Conservation (phyloP, 2,797 vertebrate genomes). For the Hozukius guyotensis region DNA sequence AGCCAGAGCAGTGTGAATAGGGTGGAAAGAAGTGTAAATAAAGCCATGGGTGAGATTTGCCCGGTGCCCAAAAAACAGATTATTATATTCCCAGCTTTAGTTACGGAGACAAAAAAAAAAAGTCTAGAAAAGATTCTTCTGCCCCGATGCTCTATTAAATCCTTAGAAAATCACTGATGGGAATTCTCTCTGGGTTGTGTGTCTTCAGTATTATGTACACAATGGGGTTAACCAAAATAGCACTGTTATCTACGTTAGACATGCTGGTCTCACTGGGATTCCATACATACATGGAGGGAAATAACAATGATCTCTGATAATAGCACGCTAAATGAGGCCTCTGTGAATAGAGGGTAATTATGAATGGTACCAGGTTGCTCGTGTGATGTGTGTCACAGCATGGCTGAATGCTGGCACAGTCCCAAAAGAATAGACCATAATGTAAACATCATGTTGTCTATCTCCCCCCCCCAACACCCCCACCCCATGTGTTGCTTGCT, state of each 20-base stretch:
- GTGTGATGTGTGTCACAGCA: conserved; percentile 76
- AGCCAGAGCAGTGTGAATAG: not conserved
- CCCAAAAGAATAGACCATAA: conserved; percentile 62
- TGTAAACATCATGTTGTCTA: conserved; percentile 73
- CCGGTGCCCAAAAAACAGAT: not conserved
- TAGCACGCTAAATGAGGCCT: conserved; percentile 74
- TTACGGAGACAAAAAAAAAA: conserved; percentile 28
- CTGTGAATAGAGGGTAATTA: conserved; percentile 78
- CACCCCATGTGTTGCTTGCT: conserved; percentile 25
- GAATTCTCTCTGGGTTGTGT: conserved; percentile 62
- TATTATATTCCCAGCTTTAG: conserved; percentile 23
- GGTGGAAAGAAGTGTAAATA: conserved; percentile 14
- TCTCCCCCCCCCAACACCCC: not conserved
- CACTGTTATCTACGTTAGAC: conserved; percentile 71
- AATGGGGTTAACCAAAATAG: conserved; percentile 79
- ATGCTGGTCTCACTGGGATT: conserved; percentile 72
- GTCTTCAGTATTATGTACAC: conserved; percentile 72
- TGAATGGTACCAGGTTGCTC: conserved; percentile 66
- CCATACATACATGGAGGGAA: conserved; percentile 67
- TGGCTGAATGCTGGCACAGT: conserved; percentile 63
- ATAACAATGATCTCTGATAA: conserved; percentile 82
- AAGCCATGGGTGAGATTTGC: conserved; percentile 16
- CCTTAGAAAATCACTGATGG: conserved; percentile 70
- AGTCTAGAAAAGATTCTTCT: conserved; percentile 25
- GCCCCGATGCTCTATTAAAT: conserved; percentile 60